Evolutionary conservation across 2,113 vertebrate species (phyloP), one percentile per base, ranked within the genome.

Genomic region (Sinocyclocheilus grahami): DNA sequence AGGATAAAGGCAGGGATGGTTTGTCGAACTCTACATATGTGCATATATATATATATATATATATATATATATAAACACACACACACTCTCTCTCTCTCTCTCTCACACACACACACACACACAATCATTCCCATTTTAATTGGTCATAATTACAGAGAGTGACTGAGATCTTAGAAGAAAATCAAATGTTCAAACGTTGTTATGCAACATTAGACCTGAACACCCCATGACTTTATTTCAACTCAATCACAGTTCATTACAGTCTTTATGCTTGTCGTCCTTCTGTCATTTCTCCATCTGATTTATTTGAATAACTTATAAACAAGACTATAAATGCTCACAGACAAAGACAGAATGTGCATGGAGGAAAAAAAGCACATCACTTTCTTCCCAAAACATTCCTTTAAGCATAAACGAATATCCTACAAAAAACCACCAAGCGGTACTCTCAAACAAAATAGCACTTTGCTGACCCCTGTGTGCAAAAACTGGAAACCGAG

Each of bases 391-490:
- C 16, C 33, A 5, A 51, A 51, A 33, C 14, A 24, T 67, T 82
- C 46, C n/a, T 53, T 18, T 82, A 53, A 82, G 48, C 27, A 82
- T 20, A 27, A 48, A 46, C 37, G 8, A 65, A 78, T 22, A 37
- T n/a, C 24, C 22, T 58, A 30, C 12, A 33, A 63, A 33, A 85
- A 55, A 78, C 55, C 37, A 5, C 39, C 42, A 42, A 72, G 51
- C n/a, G n/a, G 33, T 7, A 27, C 14, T 33, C 37, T 72, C 60
- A 78, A 14, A 39, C 37, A 74, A 65, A 83, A 33, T 1, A 75
- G 71, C 85, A 81, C 88, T 86, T 42, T 89, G 86, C 83, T 89
- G 86, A 71, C 83, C 83, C 88, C 86, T 87, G 72, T 85, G 46
- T 81, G 83, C 65, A 48, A 87, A 22, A 81, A 37, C 55, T 46